Evolutionary conservation across 2,888 invertebrate species (phyloP).

Genomic region (Lysandra coridon): DNA sequence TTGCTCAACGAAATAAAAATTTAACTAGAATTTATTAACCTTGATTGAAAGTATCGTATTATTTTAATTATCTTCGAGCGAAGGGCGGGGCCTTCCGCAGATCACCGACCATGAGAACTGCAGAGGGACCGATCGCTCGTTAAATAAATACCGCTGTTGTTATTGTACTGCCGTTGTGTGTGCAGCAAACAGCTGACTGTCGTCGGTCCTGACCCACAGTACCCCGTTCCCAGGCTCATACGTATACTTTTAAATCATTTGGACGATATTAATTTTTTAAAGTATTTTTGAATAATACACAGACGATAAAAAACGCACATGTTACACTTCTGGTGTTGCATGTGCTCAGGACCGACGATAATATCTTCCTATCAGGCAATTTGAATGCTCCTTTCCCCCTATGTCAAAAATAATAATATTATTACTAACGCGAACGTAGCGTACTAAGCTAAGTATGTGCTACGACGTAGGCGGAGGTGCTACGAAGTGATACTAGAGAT

Average conservation of each 20-base stretch:
- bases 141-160: neutral
- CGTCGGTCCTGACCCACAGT: neutral
- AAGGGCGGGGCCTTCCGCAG: neutral
- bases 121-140: neutral
- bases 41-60: neutral
- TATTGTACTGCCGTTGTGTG: neutral
- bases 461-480: neutral
- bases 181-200: neutral
- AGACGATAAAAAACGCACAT: neutral
- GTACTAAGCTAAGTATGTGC: neutral
- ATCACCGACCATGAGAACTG: neutral
- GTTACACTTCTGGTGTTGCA: neutral
- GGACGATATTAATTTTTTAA: no score
- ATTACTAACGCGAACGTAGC: neutral
- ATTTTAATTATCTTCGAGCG: neutral
- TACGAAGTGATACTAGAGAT: neutral
- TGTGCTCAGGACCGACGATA: neutral
- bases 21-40: neutral
- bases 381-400: neutral
- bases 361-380: neutral
- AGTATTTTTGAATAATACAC: no score
- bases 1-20: no score
- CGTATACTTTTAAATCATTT: no score
- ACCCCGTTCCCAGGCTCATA: neutral
- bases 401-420: neutral